These are phyloP conservation scores for Rhabdomys dilectus DNA, from an alignment of 2,113 vertebrate species.

Conservation along the genomic window DNA sequence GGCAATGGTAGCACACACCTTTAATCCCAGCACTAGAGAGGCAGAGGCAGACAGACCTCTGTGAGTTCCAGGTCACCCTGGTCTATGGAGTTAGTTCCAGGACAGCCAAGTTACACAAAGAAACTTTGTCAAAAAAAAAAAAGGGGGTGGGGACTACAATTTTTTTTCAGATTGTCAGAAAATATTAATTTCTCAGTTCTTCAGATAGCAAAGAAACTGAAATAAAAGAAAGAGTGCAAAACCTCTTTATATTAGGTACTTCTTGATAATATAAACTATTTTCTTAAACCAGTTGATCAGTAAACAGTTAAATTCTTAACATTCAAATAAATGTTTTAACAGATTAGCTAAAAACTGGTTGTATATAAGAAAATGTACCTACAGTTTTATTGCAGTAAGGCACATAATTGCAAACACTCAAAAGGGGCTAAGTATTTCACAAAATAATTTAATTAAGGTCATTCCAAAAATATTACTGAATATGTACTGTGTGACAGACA, in stretches of 20 bases:
- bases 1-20: not conserved
- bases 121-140: not conserved
- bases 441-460: constrained; percentile 31
- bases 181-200: constrained; percentile 50
- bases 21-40: not conserved
- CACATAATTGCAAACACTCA: constrained; percentile 42
- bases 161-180: constrained; percentile 13
- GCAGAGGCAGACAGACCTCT: not conserved
- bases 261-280: constrained; percentile 21
- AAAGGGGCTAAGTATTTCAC: not conserved
- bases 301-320: constrained; percentile 58
- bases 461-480: constrained; percentile 7
- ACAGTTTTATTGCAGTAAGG: constrained; percentile 25
- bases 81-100: not conserved
- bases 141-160: not conserved
- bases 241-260: constrained; percentile 21
- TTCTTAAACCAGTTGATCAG: constrained; percentile 24
- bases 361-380: constrained; percentile 44
- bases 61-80: not conserved
- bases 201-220: constrained; percentile 53
- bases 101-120: not conserved
- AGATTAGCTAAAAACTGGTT: constrained; percentile 34
- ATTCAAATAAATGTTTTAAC: constrained; percentile 44
- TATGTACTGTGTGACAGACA: not conserved
- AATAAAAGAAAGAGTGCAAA: constrained; percentile 1